Base-by-base conservation (phyloP, 1,140 invertebrate species). In the Aphelinus atriplicis region DNA sequence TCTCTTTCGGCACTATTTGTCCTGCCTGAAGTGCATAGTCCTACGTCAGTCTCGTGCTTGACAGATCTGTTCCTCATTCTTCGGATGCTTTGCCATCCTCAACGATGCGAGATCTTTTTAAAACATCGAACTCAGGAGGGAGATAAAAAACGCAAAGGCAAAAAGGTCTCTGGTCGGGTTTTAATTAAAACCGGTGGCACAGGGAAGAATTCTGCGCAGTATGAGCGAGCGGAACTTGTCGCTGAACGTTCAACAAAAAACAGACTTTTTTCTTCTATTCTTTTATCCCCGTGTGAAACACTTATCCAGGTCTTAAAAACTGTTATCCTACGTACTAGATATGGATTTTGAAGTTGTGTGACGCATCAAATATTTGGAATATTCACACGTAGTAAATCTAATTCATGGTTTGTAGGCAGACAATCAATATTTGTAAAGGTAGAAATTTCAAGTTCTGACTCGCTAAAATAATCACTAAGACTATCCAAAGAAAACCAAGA, bases 161-260 rank as follows among this genome's bases (percentile, higher is more conserved):
- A 62, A 77, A 65, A 58, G 46, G 43, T 56, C 46, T 7, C 74
- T 9, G 47, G 26, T 51, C 47, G 50, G 64, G 60, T 61, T 78
- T 79, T 78, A 77, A 77, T 78, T 79, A 77, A 78, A 79, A 65
- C 76, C 63, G 45, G 2, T 58, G 2, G 65, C 48, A 75, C 46
- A 65, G 47, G 68, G 64, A 78, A 66, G 26, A 26, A 26, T 26
- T 26, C 26, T 26, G 26, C 26, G 26, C 26, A 26, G 26, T 26
- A 68, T 68, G 67, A 61, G 61, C 61, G 42, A 42, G 53, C 48
- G 57, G 60, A 64, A 69, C 65, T 80, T 71, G 43, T 63, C 75
- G 72, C 75, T 77, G 64, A 80, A 80, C 73, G 65, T 77, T 75
- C 71, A 77, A 73, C 55, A 65, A 80, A 73, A 56, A 45, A 2